Evolutionary conservation across 2,113 vertebrate genomes (phyloP), one percentile per base, ranked within the genome.

Genomic region (Strix uralensis): DNA sequence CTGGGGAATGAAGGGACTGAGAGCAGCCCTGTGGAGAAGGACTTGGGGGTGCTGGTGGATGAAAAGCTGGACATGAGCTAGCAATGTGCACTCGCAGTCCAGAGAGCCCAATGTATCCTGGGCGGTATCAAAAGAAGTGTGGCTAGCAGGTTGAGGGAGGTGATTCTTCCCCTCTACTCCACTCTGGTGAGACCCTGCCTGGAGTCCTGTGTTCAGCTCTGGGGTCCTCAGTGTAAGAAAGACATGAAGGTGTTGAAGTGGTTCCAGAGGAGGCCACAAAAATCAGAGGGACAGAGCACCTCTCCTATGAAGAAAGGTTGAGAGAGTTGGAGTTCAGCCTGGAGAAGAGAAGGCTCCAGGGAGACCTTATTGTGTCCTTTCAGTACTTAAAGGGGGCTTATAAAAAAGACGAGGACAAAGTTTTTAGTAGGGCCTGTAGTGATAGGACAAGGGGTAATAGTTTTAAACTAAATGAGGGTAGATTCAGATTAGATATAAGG

Each of bases 221-320:
- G 49, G 26, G 11, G 3, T 11, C 27, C 14, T 54, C n/a, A 55
- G 9, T 10, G n/a, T 10, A 74, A 13, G 21, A 49, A 38, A 63
- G 27, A 71, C 46, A 40, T 6, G 7, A 21, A 54, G 3, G 3
- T 36, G 7, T 14, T 86, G 51, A 26, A 65, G 2, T 0, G 1
- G 26, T 58, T 32, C 52, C 21, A 42, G 59, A 21, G 46, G 17
- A 16, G 30, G 27, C 40, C 8, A 12, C 6, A 13, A 49, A 49
- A 26, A 59, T 10, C 44, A n/a, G 42, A 47, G 42, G 22, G 18
- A 2, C 34, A 12, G 55, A 59, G 4, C 22, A 42, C 4, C 30
- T 73, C 7, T 83, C 2, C 26, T 38, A 11, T 38, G 14, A 11
- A 9, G 54, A 47, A 23, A 82, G 16, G 10, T 30, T 63, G 71